Evolutionary conservation across 2,888 invertebrate species (phyloP).

Genomic region (Cataglyphis altisquamis): DNA sequence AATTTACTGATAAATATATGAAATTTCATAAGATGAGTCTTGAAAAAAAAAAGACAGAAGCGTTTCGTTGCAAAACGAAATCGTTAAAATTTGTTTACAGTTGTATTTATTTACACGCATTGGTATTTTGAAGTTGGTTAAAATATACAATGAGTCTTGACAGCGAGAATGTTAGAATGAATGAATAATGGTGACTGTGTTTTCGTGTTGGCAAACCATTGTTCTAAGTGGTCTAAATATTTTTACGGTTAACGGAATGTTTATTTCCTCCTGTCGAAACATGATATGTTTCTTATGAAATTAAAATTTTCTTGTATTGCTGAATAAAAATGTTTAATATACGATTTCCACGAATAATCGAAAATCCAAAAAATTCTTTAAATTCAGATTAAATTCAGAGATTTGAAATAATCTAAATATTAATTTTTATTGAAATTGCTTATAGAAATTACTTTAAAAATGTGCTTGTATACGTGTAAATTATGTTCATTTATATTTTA

Average conservation of each 20-base stretch:
- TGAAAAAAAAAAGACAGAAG: neutral
- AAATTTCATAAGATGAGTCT: neutral
- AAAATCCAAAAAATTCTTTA: neutral
- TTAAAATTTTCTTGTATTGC: neutral
- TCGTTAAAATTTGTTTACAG: neutral
- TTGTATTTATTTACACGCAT: constrained; percentile 9
- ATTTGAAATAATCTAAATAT: neutral
- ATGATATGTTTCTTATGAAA: constrained; percentile 10
- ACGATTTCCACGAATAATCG: neutral
- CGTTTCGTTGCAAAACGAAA: neutral
- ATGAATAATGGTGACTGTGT: constrained; percentile 15
- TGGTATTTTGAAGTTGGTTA: neutral
- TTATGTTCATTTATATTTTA: neutral
- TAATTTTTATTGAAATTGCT: neutral
- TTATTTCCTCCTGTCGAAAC: constrained; percentile 49
- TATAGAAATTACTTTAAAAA: neutral
- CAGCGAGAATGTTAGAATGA: constrained; percentile 14
- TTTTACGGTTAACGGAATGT: constrained; percentile 38
- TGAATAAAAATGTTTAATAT: constrained; percentile 7
- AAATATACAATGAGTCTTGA: neutral
- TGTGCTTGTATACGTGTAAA: neutral
- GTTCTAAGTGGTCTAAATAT: constrained; percentile 44
- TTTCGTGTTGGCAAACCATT: constrained; percentile 18
- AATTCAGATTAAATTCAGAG: neutral
- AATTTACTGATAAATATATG: constrained; percentile 1